These are phyloP conservation scores for Tetragonula clypearis DNA, from an alignment of 1,140 invertebrate genomes.

Conservation along the genomic window DNA sequence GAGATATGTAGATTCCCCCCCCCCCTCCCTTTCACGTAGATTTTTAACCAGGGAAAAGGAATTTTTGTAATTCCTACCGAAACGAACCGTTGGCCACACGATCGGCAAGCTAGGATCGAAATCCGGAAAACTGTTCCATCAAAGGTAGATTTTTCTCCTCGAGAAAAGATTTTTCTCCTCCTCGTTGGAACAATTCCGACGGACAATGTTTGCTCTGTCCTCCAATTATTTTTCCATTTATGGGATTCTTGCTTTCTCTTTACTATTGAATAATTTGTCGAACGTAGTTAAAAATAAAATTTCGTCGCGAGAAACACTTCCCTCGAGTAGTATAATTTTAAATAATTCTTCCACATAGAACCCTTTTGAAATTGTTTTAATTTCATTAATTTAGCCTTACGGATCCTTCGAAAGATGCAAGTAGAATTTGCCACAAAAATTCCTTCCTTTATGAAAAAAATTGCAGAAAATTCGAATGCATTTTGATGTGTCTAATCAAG, in stretches of 20 bases:
- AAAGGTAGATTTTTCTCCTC: not conserved
- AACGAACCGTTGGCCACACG: not conserved
- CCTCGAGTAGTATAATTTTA: not conserved
- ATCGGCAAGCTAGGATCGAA: no score
- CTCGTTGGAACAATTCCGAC: not conserved
- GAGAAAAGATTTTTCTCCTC: not conserved
- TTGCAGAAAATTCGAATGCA: no score
- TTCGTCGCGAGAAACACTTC: no score
- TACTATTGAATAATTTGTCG: not conserved
- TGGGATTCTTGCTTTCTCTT: not conserved
- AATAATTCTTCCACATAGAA: not conserved
- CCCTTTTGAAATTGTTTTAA: not conserved
- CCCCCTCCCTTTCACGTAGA: not conserved
- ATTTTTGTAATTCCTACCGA: not conserved
- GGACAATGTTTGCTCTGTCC: not conserved
- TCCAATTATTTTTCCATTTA: not conserved
- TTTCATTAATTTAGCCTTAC: not conserved
- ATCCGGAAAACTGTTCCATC: not conserved
- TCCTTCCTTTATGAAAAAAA: no score
- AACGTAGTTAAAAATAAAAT: not conserved
- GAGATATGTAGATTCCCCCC: not conserved
- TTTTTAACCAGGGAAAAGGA: not conserved
- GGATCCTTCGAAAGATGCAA: no score
- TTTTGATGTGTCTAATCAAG: not conserved
- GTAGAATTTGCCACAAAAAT: no score